A percentile compares a stretch with the other conserved stretches of the same genome.
phyloP scores from a whole-genome alignment of 2,113 vertebrate genomes.

The Ornithorhynchus anatinus region DNA sequence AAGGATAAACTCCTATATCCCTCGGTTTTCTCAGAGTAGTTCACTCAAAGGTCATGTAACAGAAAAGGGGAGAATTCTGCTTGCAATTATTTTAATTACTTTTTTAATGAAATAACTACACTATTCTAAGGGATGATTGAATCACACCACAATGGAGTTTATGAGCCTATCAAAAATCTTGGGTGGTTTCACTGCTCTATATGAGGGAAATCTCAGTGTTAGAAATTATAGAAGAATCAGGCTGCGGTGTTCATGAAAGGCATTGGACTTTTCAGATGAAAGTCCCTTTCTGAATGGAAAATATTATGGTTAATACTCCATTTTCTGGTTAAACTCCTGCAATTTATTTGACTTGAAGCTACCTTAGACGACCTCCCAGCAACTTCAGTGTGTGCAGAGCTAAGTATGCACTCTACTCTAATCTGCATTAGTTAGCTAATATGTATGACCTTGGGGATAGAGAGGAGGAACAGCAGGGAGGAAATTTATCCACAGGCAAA shows the following conservation, averaged over 20 bases:
- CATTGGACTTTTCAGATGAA: background rate
- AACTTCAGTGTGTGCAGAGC: background rate
- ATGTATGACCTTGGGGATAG: too few species aligned
- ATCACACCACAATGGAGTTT: background rate
- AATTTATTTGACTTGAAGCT: background rate
- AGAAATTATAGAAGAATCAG: background rate
- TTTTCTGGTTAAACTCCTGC: background rate
- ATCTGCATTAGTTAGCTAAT: background rate
- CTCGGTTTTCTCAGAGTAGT: background rate
- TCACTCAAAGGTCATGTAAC: rapidly evolving
- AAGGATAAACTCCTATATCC: too few species aligned
- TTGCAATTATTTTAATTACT: background rate
- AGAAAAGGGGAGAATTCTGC: background rate
- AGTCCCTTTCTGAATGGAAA: background rate
- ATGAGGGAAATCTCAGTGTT: background rate
- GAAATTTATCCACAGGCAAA: too few species aligned
- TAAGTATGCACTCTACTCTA: background rate
- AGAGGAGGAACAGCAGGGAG: too few species aligned
- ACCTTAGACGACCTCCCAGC: background rate
- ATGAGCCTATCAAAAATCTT: background rate
- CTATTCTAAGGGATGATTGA: background rate
- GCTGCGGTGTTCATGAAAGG: background rate
- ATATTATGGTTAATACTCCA: too few species aligned
- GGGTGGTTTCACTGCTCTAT: background rate
- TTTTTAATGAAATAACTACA: background rate